Evolutionary conservation across 2,113 vertebrate species (phyloP), one percentile per base, ranked within the genome.

Genomic region (Halichoerus grypus): DNA sequence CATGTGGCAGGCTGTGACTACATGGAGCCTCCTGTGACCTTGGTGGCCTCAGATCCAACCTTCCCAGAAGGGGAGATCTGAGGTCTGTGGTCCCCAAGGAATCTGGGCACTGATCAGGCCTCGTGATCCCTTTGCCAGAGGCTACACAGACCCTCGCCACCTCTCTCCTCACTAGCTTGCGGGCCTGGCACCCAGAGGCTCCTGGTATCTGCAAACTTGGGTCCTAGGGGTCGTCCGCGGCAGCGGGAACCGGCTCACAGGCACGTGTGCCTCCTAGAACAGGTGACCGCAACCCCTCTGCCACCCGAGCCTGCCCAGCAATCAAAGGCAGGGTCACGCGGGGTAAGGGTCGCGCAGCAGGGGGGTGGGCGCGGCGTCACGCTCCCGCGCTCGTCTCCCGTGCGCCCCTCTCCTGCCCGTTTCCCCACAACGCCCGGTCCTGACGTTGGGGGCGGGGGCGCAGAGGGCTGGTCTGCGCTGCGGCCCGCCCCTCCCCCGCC

Each of bases 391-490:
- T 5, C 3, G n/a, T 74, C 15, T 13, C 76, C 42, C 26, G 39
- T 61, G 57, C 51, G 61, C 76, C 72, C 19, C 53, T 53, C 39
- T 89, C 63, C 51, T 9, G 88, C 95, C 85, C 0, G 97, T 95
- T 97, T 92, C 67, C 65, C 76, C 86, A 22, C 95, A 97, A 96
- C 94, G 96, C 88, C 86, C 33, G 72, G 82, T 51, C 95, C 76
- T 94, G 95, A 91, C 97, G 97, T 96, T 97, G 91, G 85, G 77
- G 86, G 88, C 82, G 51, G 93, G 42, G 71, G 74, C 42, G n/a
- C 92, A 49, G 79, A 46, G 69, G 31, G 39, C 46, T 5, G 59
- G 82, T 76, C 67, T 1, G 61, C 59, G 28, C 86, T 4, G 89
- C 65, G 31, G 97, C 55, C 1, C 46, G 67, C 93, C 97, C 97